phyloP scores from a whole-genome alignment of 2,797 vertebrate species.

The Lacerta bilineata region DNA sequence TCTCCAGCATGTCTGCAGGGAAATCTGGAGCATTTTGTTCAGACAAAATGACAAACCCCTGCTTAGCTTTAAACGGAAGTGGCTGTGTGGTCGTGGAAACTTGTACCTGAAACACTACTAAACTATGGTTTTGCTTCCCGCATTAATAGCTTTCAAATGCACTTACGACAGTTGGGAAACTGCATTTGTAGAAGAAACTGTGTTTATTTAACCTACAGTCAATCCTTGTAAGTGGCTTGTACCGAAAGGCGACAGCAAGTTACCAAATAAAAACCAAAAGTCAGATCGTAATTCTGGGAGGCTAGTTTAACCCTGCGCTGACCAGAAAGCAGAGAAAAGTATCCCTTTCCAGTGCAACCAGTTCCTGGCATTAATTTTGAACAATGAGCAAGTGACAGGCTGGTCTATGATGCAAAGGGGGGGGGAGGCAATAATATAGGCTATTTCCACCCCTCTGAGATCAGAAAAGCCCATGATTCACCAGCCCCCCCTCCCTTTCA shows the following conservation, averaged over 20 bases:
- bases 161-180: background rate
- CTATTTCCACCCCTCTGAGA: too few species aligned
- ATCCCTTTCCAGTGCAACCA: background rate
- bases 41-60: background rate
- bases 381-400: too few species aligned
- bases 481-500: background rate
- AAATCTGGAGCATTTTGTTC: background rate
- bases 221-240: background rate
- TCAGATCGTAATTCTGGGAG: background rate
- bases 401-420: background rate
- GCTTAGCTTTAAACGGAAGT: too few species aligned
- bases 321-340: background rate
- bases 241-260: background rate
- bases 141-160: background rate
- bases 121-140: background rate
- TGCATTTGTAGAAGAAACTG: conserved; percentile 11
- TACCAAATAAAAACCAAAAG: background rate
- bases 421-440: background rate
- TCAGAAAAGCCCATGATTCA: background rate
- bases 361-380: background rate
- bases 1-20: background rate
- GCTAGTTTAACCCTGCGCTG: background rate
- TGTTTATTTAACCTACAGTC: conserved; percentile 1
- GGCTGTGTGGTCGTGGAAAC: background rate
- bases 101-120: too few species aligned